Evolutionary conservation across 2,797 vertebrate species (phyloP).

Genomic region (Gymnoscopelus microlampas): DNA sequence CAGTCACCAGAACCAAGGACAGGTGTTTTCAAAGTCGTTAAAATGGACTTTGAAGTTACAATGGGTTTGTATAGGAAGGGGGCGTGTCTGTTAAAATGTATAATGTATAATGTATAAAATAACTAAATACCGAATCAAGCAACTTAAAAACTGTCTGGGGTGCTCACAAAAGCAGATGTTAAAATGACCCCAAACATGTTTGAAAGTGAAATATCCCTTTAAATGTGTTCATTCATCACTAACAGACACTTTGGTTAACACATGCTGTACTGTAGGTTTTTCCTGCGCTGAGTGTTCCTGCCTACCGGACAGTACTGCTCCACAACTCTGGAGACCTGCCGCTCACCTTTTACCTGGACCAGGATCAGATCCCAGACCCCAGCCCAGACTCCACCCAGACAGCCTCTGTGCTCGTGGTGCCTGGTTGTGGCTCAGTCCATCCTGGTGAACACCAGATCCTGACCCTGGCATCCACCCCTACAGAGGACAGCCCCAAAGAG

Average conservation of each 20-base stretch:
- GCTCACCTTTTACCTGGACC: conserved; percentile 83
- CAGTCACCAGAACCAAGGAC: no score
- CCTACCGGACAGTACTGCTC: conserved; percentile 84
- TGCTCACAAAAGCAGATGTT: no score
- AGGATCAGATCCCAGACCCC: conserved; percentile 59
- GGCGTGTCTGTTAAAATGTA: no score
- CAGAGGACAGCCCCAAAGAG: conserved; percentile 64
- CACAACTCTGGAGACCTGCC: conserved; percentile 82
- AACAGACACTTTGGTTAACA: neutral
- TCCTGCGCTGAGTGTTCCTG: conserved; percentile 75
- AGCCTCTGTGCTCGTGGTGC: conserved; percentile 76
- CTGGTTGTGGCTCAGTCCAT: conserved; percentile 81
- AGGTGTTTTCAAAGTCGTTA: no score
- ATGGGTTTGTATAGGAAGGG: no score
- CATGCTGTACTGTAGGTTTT: conserved; percentile 80
- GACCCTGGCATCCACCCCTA: conserved; percentile 81
- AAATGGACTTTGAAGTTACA: no score
- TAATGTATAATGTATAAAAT: no score
- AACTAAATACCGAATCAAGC: no score
- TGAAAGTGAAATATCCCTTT: no score
- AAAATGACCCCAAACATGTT: no score
- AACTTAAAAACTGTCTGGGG: no score
- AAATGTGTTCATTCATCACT: neutral
- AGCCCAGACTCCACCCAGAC: conserved; percentile 3
- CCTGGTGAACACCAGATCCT: conserved; percentile 88